A percentile compares a stretch with the other conserved stretches of the same genome.
Evolutionary conservation across 1,140 invertebrate species (phyloP).

Genomic region (Ceratina calcarata): DNA sequence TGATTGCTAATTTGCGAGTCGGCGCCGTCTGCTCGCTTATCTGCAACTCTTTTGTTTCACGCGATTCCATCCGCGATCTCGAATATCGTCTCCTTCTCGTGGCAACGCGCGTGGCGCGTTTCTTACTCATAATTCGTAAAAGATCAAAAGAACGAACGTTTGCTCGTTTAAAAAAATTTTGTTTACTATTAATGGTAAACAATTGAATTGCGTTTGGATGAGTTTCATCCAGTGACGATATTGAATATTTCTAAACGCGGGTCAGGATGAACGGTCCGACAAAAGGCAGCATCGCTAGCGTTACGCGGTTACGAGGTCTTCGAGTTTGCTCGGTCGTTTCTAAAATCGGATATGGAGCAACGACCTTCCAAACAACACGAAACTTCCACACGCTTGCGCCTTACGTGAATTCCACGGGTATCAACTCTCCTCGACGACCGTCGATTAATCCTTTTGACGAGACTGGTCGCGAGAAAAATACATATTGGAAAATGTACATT

Average conservation of each 20-base stretch:
- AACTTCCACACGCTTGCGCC: constrained; percentile 58
- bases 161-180: background rate
- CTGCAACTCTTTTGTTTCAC: constrained; percentile 26
- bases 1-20: constrained; percentile 36
- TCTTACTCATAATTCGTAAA: no score
- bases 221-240: background rate
- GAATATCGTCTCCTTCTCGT: background rate
- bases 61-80: constrained; percentile 16
- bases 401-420: constrained; percentile 32
- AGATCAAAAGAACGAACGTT: background rate
- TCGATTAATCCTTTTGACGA: constrained; percentile 28
- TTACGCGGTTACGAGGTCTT: constrained; percentile 61
- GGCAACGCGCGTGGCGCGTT: background rate
- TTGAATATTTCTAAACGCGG: background rate
- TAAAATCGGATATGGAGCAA: constrained; percentile 81
- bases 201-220: no score
- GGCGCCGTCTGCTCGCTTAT: constrained; percentile 44
- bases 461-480: constrained; percentile 1
- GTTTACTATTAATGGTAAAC: background rate
- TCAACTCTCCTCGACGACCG: background rate
- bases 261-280: background rate
- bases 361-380: constrained; percentile 79
- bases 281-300: constrained; percentile 21
- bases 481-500: background rate
- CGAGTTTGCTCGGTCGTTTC: constrained; percentile 71